Conservation (phyloP, 1,140 invertebrate species). For the Leucophenga varia region DNA sequence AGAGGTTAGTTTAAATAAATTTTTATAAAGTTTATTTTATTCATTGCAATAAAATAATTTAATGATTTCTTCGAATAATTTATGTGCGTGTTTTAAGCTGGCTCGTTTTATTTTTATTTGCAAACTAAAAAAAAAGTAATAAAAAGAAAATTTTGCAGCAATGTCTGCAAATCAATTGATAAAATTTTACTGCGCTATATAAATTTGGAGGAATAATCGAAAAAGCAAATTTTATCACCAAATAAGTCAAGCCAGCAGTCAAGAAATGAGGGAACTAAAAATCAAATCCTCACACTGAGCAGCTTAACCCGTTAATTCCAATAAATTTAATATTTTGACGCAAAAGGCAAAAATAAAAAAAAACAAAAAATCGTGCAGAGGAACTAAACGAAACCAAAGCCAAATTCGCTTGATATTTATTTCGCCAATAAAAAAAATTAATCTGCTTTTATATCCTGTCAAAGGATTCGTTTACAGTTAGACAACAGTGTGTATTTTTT, state of each 20-base stretch:
- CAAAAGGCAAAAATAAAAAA: too few relatives aligned
- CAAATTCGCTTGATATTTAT: conserved; percentile 15
- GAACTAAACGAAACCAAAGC: conserved; percentile 4
- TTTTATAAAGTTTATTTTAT: too few relatives aligned
- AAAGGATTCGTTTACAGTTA: too few relatives aligned
- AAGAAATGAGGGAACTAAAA: conserved; percentile 11
- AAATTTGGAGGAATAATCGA: not conserved
- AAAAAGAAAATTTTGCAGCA: not conserved
- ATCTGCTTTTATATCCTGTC: conserved; percentile 34
- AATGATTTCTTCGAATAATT: too few relatives aligned
- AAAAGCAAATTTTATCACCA: conserved; percentile 2
- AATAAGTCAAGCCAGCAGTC: too few relatives aligned
- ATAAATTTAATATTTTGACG: conserved; percentile 35
- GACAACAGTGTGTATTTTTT: too few relatives aligned
- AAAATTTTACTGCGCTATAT: not conserved
- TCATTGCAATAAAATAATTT: too few relatives aligned
- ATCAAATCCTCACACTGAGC: conserved; percentile 4
- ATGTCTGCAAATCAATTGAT: not conserved
- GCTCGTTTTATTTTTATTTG: too few relatives aligned
- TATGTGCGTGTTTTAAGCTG: too few relatives aligned
- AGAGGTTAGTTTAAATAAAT: conserved; percentile 53
- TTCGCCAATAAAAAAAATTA: conserved; percentile 54
- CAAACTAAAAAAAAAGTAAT: too few relatives aligned
- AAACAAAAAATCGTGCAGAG: not conserved
- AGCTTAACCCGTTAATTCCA: conserved; percentile 41